Evolutionary conservation across 2,797 vertebrate genomes (phyloP).

Genomic region (Scarus forsteni): DNA sequence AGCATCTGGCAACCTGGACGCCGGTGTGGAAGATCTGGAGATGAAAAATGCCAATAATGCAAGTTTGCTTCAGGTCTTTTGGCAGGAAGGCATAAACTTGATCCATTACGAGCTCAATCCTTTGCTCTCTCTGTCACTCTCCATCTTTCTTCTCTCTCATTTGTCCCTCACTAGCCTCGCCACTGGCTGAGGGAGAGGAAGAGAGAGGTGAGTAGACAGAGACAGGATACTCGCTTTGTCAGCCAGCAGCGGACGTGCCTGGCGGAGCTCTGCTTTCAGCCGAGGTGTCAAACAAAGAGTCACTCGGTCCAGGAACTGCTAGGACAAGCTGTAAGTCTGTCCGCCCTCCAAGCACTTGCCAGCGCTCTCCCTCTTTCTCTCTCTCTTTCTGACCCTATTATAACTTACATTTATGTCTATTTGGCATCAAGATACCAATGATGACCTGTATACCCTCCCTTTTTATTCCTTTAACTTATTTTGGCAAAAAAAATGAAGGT

Average conservation of each 20-base stretch:
- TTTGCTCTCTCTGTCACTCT: conserved; percentile 43
- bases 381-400: neutral
- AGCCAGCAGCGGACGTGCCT: conserved; percentile 73
- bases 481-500: no score
- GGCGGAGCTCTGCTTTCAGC: conserved; percentile 75
- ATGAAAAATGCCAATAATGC: conserved; percentile 81
- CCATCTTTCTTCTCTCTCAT: conserved; percentile 56
- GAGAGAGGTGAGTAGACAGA: conserved; percentile 55
- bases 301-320: conserved; percentile 71
- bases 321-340: conserved; percentile 78
- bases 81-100: conserved; percentile 71
- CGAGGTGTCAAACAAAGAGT: conserved; percentile 83
- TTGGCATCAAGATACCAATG: no score
- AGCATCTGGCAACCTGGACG: conserved; percentile 77
- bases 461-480: no score
- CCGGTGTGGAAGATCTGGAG: conserved; percentile 61
- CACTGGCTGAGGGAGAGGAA: conserved; percentile 48
- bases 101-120: conserved; percentile 63
- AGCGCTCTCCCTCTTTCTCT: conserved; percentile 28
- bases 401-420: no score
- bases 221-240: conserved; percentile 76
- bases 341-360: conserved; percentile 42
- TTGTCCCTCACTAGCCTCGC: conserved; percentile 59
- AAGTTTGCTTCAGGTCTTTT: conserved; percentile 69
- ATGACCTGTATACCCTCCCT: no score